These are phyloP conservation scores for cat (Felis catus) DNA, from an alignment of 2,113 vertebrate genomes.

Conservation along the genomic window F.catus_Fca126_mat1.0 CM031417.1:35063501-35064000, in stretches of 20 bases:
- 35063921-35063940: background rate
- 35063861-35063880: background rate
- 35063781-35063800: too few species aligned
- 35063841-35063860: background rate
- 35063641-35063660: too few species aligned
- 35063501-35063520: background rate
- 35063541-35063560: background rate
- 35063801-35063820: too few species aligned
- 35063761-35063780: background rate
- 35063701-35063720: background rate
- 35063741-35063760: background rate
- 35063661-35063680: background rate
- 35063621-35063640: background rate
- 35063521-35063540: background rate
- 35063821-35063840: background rate
- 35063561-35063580: background rate
- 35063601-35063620: background rate
- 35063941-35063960: accelerated
- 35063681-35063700: background rate
- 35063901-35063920: background rate
- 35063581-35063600: too few species aligned
- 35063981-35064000: background rate
- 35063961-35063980: accelerated
- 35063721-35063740: background rate
- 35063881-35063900: background rate